These are phyloP conservation scores for Euura saliciscinereae DNA, from an alignment of 1,140 invertebrate species.

Conservation along the genomic window DNA sequence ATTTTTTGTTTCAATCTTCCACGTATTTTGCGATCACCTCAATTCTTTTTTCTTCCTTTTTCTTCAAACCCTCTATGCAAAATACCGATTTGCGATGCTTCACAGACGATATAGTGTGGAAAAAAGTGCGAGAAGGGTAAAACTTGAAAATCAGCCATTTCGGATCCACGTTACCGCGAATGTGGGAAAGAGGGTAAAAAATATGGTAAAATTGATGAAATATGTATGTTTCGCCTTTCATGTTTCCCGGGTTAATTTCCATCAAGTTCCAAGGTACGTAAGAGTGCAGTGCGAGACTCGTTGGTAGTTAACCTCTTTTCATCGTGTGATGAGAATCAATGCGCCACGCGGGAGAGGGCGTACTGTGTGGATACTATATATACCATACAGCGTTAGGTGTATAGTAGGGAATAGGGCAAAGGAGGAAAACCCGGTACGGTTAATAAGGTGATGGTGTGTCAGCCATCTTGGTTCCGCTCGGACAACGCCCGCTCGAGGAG, in stretches of 20 bases:
- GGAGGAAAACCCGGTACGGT: slow-evolving; percentile 23
- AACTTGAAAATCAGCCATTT: no score
- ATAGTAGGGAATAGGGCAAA: not conserved
- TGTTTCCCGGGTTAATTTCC: not conserved
- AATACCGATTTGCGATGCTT: not conserved
- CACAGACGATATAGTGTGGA: not conserved
- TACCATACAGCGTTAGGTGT: not conserved
- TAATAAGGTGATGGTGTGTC: slow-evolving; percentile 13
- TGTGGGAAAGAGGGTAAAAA: not conserved
- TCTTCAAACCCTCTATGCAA: not conserved
- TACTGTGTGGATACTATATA: not conserved
- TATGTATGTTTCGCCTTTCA: not conserved
- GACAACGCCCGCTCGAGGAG: slow-evolving; percentile 31
- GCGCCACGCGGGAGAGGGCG: not conserved
- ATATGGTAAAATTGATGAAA: not conserved
- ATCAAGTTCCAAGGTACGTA: not conserved
- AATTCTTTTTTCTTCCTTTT: not conserved
- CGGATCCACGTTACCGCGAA: not conserved
- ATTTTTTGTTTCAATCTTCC: not conserved
- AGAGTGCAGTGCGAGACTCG: not conserved
- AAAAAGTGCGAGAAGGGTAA: no score
- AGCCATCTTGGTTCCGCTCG: slow-evolving; percentile 42
- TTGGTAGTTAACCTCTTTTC: slow-evolving; percentile 1
- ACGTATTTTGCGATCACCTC: not conserved
- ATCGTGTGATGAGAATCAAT: slow-evolving; percentile 7